Percentiles rank a stretch among this genome's conserved stretches.
Evolutionary conservation across 2,888 invertebrate genomes (phyloP).

Genomic region (Philereme transversata): DNA sequence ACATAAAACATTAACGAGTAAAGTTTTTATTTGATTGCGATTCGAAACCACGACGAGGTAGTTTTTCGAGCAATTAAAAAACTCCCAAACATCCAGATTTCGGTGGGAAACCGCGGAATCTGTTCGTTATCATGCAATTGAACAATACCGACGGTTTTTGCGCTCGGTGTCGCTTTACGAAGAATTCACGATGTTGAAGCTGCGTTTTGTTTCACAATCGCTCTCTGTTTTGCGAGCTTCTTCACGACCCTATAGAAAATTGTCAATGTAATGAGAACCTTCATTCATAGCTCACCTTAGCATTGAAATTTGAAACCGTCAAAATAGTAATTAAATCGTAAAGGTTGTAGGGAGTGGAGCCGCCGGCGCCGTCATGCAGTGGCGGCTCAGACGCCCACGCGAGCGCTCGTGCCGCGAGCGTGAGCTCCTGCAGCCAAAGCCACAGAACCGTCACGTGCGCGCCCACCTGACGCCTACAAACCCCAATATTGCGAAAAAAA

Average conservation of each 20-base stretch:
- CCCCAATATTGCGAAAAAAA: constrained; percentile 79
- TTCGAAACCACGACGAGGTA: constrained; percentile 60
- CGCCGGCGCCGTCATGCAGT: constrained; percentile 54
- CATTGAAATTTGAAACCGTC: constrained; percentile 26
- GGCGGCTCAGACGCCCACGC: constrained; percentile 65
- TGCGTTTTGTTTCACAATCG: constrained; percentile 48
- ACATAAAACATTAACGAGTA: constrained; percentile 82
- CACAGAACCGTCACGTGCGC: constrained; percentile 68
- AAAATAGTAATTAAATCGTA: constrained; percentile 31
- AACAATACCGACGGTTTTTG: constrained; percentile 64
- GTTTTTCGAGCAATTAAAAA: constrained; percentile 69
- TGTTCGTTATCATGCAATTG: constrained; percentile 61
- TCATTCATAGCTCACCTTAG: constrained; percentile 28
- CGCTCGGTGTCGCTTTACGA: constrained; percentile 46
- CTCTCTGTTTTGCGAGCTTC: constrained; percentile 46
- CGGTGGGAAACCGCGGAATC: constrained; percentile 74
- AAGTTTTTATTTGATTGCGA: constrained; percentile 80
- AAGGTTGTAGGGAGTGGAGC: constrained; percentile 37
- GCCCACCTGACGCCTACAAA: constrained; percentile 78
- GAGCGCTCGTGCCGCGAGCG: constrained; percentile 63
- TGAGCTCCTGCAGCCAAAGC: constrained; percentile 52
- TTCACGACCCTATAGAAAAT: constrained; percentile 46
- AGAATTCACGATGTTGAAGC: constrained; percentile 57
- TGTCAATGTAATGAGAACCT: constrained; percentile 26
- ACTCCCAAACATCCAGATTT: constrained; percentile 64